A percentile compares a stretch with the other conserved stretches of the same genome.
These are phyloP conservation scores for Chionoecetes opilio DNA, from an alignment of 1,140 invertebrate genomes.

Conservation along the genomic window DNA sequence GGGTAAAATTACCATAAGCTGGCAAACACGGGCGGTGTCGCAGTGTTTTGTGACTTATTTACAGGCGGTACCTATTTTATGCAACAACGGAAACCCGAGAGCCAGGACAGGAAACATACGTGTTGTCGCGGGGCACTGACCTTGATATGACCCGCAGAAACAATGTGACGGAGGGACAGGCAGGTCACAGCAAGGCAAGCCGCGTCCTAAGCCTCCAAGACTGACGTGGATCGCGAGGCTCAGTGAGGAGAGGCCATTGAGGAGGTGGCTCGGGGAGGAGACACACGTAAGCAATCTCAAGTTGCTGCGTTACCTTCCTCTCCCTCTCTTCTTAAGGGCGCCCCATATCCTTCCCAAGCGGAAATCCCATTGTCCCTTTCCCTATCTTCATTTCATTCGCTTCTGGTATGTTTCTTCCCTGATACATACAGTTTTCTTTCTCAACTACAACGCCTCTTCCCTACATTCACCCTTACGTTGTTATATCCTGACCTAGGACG, in stretches of 20 bases:
- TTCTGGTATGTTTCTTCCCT: background rate
- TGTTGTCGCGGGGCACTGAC: no score
- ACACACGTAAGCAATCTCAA: background rate
- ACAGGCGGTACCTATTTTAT: no score
- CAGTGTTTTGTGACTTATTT: no score
- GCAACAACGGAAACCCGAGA: no score
- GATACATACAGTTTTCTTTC: background rate
- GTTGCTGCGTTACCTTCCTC: background rate
- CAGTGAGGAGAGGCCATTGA: background rate
- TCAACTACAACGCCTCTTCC: no score
- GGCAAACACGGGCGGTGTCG: no score
- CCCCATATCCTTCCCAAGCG: background rate
- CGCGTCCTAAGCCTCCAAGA: background rate
- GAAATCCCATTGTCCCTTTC: background rate
- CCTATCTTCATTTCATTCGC: background rate
- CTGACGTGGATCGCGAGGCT: conserved; percentile 13
- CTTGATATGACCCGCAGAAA: background rate
- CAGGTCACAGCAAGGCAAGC: background rate
- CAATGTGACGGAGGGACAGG: background rate
- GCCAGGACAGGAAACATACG: no score
- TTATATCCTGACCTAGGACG: no score
- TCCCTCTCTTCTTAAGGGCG: background rate
- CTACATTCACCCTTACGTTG: no score
- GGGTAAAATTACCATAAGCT: no score
- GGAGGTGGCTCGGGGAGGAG: background rate